Base-by-base conservation (phyloP, 2,113 vertebrate species). In the Hippolais icterina region DNA sequence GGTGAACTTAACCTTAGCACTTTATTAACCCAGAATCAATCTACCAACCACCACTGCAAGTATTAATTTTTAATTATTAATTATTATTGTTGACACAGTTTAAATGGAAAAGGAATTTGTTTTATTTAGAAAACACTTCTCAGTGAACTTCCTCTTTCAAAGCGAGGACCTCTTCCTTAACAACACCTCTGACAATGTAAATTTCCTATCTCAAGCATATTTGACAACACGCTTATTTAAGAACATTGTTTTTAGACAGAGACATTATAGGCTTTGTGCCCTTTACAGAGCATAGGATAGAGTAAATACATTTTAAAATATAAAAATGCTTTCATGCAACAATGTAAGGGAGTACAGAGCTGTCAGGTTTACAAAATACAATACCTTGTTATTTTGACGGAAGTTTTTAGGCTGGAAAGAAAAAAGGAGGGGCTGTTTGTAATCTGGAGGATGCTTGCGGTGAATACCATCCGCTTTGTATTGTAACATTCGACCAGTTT, bases 391-490 rank as follows among this genome's bases (percentile, higher is more conserved):
- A 97, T 99, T 99, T 92, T 98, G 98, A 83, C 99, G 97, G 96
- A 99, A 99, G 96, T 99, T 97, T 63, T 98, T 99, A 46, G 99
- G 99, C 63, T 99, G 99, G 96, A 99, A 99, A 87, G 99, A 99
- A 97, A 99, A 99, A 29, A 99, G 99, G 61, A 99, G 98, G 0
- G 99, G 99, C 95, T 98, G 99, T 94, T 99, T 98, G 61, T 99
- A 99, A 94, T 99, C 98, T 71, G 98, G 98, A 33, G 99, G 98
- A 97, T 99, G 99, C 91, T 99, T 99, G 87, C 99, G 98, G 94
- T 99, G 99, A 95, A 99, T 98, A 75, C 99, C 99, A 89, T 99
- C 99, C 5, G 99, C 99, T 97, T 99, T 99, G 97, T 99, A 99
- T 18, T 99, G 99, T 91, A 99, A 95, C 98, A 99, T 97, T 79